These are phyloP conservation scores for Tromatobia lineatoria DNA, from an alignment of 2,888 invertebrate species.

Conservation along the genomic window DNA sequence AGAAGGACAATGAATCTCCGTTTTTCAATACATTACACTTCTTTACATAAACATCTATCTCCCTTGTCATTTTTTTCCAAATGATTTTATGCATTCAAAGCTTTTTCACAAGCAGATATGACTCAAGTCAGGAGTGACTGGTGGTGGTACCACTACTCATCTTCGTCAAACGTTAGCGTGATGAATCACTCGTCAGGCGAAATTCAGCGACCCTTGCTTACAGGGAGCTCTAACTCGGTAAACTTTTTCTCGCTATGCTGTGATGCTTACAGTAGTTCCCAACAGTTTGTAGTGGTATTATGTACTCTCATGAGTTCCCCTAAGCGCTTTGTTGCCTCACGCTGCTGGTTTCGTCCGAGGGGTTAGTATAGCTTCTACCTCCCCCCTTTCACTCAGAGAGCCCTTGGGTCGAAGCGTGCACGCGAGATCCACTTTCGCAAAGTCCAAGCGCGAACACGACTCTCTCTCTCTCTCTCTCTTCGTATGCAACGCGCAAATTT, in stretches of 20 bases:
- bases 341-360: conserved; percentile 52
- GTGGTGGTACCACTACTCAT: conserved; percentile 41
- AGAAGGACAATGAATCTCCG: neutral
- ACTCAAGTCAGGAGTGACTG: neutral
- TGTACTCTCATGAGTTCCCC: conserved; percentile 52
- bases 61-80: neutral
- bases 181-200: conserved; percentile 64
- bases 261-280: conserved; percentile 4
- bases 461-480: conserved; percentile 16
- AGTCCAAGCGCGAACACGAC: conserved; percentile 41
- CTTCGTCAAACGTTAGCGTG: conserved; percentile 57
- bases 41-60: conserved; percentile 19
- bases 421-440: conserved; percentile 60
- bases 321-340: conserved; percentile 57
- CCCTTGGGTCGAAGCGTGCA: conserved; percentile 19
- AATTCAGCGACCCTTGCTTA: conserved; percentile 61
- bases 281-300: conserved; percentile 40
- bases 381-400: neutral
- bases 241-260: conserved; percentile 51
- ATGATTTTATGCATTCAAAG: conserved; percentile 48
- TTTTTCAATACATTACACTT: neutral
- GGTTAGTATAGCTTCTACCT: conserved; percentile 39
- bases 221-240: conserved; percentile 35
- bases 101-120: conserved; percentile 7
- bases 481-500: conserved; percentile 61